A percentile compares a stretch with the other conserved stretches of the same genome.
Conservation (phyloP, 2,113 vertebrate species). For the Calyptommatus sinebrachiatus region DNA sequence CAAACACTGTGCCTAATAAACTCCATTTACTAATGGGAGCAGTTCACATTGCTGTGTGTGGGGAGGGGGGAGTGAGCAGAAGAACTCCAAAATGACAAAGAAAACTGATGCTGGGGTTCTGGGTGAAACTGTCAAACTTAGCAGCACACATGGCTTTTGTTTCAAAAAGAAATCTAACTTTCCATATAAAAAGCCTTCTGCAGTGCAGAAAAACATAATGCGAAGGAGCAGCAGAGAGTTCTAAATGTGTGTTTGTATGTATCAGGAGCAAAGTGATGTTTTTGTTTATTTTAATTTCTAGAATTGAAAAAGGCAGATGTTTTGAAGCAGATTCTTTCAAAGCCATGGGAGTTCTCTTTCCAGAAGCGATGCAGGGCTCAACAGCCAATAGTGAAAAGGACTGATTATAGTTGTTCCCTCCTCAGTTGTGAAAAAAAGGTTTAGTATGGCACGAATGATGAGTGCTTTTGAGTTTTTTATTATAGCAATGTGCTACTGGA, state of each 20-base stretch:
- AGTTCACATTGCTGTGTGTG: slow-evolving; percentile 57
- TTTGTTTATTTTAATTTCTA: background rate
- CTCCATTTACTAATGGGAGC: slow-evolving; percentile 62
- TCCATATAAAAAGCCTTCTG: slow-evolving; percentile 61
- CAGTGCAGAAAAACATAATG: slow-evolving; percentile 39
- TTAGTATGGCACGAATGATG: no score
- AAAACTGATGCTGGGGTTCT: slow-evolving; percentile 58
- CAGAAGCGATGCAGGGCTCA: no score
- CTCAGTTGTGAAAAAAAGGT: no score
- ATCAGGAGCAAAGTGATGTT: background rate
- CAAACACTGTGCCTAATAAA: slow-evolving; percentile 67
- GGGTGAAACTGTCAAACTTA: slow-evolving; percentile 62
- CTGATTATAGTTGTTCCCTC: no score
- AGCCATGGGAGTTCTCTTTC: background rate
- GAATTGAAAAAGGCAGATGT: background rate
- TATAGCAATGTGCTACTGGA: no score
- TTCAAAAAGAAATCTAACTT: slow-evolving; percentile 66
- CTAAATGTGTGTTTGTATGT: slow-evolving; percentile 38
- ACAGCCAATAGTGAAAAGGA: background rate
- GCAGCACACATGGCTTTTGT: slow-evolving; percentile 61
- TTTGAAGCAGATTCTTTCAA: background rate
- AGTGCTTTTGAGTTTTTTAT: no score
- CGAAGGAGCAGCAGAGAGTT: slow-evolving; percentile 46
- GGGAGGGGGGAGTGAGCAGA: slow-evolving; percentile 50
- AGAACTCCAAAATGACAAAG: slow-evolving; percentile 54